These are phyloP conservation scores for Temnothorax unifasciatus DNA, from an alignment of 2,888 invertebrate genomes.

Conservation along the genomic window DNA sequence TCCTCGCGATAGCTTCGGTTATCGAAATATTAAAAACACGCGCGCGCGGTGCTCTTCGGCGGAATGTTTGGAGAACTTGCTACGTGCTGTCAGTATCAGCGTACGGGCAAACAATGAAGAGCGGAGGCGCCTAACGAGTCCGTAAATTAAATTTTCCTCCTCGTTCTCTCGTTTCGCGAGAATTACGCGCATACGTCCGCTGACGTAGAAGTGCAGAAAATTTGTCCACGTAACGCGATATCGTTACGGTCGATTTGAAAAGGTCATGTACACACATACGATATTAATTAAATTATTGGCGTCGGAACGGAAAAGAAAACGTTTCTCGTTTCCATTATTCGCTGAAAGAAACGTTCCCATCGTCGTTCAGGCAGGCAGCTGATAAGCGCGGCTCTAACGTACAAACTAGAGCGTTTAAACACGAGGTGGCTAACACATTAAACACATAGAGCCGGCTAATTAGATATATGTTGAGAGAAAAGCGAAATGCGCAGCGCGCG, in stretches of 20 bases:
- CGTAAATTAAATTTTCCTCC: conserved; percentile 41
- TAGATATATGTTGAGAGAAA: conserved; percentile 27
- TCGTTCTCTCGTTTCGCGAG: conserved; percentile 17
- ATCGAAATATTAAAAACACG: conserved; percentile 34
- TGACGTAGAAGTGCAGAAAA: neutral
- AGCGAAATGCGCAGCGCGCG: conserved; percentile 47
- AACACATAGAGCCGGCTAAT: conserved; percentile 5
- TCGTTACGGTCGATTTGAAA: too few relatives aligned
- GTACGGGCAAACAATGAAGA: conserved; percentile 29
- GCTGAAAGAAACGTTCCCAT: neutral
- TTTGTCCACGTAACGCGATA: neutral
- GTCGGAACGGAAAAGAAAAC: neutral
- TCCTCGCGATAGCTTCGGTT: conserved; percentile 54
- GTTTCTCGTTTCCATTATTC: neutral
- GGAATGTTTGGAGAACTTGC: conserved; percentile 65
- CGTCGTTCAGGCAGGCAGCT: neutral
- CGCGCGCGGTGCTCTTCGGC: neutral
- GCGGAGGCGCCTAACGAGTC: conserved; percentile 35
- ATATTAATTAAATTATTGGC: neutral
- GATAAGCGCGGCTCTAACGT: neutral
- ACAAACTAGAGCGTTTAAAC: neutral
- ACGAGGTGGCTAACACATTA: too few relatives aligned
- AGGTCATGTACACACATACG: neutral
- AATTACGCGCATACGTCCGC: neutral
- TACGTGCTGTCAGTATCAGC: conserved; percentile 54